Conservation (phyloP, 2,113 vertebrate species). For the Rhea pennata region DNA sequence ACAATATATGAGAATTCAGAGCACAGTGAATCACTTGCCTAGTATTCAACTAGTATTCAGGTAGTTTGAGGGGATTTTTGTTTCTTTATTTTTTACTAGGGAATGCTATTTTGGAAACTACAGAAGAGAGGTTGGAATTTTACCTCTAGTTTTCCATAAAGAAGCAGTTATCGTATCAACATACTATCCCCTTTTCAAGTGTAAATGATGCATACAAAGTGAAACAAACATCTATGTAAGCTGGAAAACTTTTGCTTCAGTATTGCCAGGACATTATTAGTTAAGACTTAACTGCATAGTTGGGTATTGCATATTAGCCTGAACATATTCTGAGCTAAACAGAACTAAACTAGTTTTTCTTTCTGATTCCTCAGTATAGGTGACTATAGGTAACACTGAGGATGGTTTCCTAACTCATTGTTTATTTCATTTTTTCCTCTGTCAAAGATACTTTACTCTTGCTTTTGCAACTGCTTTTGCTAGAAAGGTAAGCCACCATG, state of each 20-base stretch:
- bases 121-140: background rate
- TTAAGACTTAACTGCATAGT: rapidly evolving
- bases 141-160: background rate
- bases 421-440: background rate
- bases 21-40: background rate
- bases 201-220: background rate
- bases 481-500: background rate
- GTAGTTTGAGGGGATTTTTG: too few relatives aligned
- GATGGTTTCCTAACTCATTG: background rate
- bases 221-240: background rate
- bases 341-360: background rate
- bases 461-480: background rate
- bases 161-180: background rate
- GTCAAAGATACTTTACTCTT: background rate
- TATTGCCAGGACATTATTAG: background rate
- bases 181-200: background rate
- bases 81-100: background rate
- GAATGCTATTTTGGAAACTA: background rate
- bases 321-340: background rate
- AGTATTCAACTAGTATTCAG: background rate
- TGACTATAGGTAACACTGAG: background rate
- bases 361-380: background rate
- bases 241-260: background rate
- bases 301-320: background rate
- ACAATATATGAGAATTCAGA: background rate